Base-by-base conservation (phyloP, 2,797 vertebrate species). In the Antrozous pallidus region DNA sequence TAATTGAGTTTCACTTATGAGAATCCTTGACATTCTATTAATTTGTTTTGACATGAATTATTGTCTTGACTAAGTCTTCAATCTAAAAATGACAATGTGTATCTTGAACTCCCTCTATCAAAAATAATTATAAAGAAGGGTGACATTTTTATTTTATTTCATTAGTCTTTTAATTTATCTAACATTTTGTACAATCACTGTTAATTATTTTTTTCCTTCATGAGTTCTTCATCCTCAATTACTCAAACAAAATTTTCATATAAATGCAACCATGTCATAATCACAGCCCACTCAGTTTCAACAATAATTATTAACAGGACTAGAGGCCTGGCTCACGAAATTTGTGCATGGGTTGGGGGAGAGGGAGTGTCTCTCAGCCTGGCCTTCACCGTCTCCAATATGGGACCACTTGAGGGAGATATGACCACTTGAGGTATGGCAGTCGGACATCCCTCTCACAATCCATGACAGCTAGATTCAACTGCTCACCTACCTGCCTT, bases 61-160 rank as follows among this genome's bases (percentile, higher is more conserved):
- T 47, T 91, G 7, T 74, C 63, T 94, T 85, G 54, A 93, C 42
- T 83, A 95, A 86, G 40, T 89, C 47, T 67, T 94, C 79, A 90
- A 87, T 92, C 82, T 91, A 54, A 88, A 54, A 1, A 69, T 91
- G 75, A 86, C 70, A 95, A 45, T 81, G 22, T 81, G 12, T 9
- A 86, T 54, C 63, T 33, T 86, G 61, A 24, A 69, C 82, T 88
- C 10, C 88, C 20, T 47, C 79, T 47, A 94, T 88, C 49, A 96
- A 88, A 93, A 56, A 86, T 91, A 85, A 94, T 88, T 81, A 89
- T 61, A 17, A 84, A 69, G 9, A 36, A 49, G 26, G 40, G 12
- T 73, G 26, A 58, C 33, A 58, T 94, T 93, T 85, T 71, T 28
- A 78, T 90, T 86, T 92, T 20, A 65, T 81, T 69, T 73, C 20